Base-by-base conservation (phyloP, 2,797 vertebrate species). In the Neosilurus hyrtlii region DNA sequence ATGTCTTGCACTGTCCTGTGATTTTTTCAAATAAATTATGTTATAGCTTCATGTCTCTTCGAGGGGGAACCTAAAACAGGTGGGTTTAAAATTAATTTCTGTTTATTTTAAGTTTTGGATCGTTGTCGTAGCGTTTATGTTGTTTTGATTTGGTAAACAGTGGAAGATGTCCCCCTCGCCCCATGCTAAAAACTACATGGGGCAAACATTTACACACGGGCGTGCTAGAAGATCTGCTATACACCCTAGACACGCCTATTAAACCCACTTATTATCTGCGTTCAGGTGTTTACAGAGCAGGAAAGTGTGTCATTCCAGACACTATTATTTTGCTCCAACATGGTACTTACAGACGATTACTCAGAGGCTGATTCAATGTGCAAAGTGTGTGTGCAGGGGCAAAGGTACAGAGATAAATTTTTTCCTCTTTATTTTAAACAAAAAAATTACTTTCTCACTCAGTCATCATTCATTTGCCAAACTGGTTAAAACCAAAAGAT, bases 321-420 rank as follows among this genome's bases (percentile, higher is more conserved):
- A 63, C 59, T 51, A 59, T 59, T 37, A 63, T 77, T 77, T 77
- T 57, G 54, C 30, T 59, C n/a, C 54, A 59, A n/a, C 30, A 14
- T 74, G 54, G 37, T 74, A 74, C 72, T 54, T 73, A 74, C 35
- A 22, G 54, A 20, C 24, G 52, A 57, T 75, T 59, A 75, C 54
- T 75, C 54, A 14, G 30, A 35, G 30, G 26, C 54, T 75, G 56
- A 37, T 20, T 16, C 7, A 63, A 14, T 8, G 43, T 43, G 43
- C 43, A 43, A 30, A 30, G 30, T 30, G 30, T 30, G 30, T 30
- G 30, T 8, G 43, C 8, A 5, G 43, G 8, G 43, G 43, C 4
- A 43, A 43, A 43, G 43, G 43, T 43, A 43, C 43, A 43, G 43
- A 43, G 1, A 15, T 73, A 57, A 6, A 7, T 20, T 20, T 35